Base-by-base conservation (phyloP, 2,797 vertebrate genomes). In the Channallabes apus region DNA sequence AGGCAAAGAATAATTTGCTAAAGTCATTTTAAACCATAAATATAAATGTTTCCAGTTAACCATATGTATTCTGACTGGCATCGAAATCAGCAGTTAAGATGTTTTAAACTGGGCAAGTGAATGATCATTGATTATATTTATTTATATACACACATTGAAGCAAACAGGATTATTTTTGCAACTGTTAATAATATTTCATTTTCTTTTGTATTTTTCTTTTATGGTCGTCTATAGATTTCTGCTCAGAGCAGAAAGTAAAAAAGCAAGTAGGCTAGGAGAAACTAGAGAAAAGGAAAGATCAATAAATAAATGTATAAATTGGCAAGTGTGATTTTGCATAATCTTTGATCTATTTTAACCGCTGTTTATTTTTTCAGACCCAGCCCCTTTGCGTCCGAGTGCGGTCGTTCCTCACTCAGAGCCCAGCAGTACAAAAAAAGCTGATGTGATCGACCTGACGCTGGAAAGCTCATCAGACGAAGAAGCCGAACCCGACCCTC, bases 361-460 rank as follows among this genome's bases (percentile, higher is more conserved):
- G 18, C 11, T 29, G 20, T 27, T 17, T 58, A 0, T 80, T 51
- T 29, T 41, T 27, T 65, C 84, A 96, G 96, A 94, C 88, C 91
- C 96, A 68, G 91, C 92, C 80, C 91, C 96, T 71, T 90, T 96
- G 87, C 96, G 97, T 51, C 95, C 94, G 0, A 95, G 94, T 62
- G 92, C 96, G 0, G 92, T 95, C 86, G 92, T 93, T 1, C 87
- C 94, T 72, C 89, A 93, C 77, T 90, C 64, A 54, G 97, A 98
- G 51, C 89, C 92, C 80, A 90, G 88, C 87, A 93, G 90, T 89
- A 94, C 93, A 88, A 99, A 96, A 92, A 99, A 97, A 90, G 96
- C 96, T 0, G 98, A 99, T 0, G 90, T 99, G 87, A 99, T 99
- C 12, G 98, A 99, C 89, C 92, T 99, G 86, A 99, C 98, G 3